phyloP scores from a whole-genome alignment of 2,797 vertebrate genomes.

The Chaetophractus vellerosus region DNA sequence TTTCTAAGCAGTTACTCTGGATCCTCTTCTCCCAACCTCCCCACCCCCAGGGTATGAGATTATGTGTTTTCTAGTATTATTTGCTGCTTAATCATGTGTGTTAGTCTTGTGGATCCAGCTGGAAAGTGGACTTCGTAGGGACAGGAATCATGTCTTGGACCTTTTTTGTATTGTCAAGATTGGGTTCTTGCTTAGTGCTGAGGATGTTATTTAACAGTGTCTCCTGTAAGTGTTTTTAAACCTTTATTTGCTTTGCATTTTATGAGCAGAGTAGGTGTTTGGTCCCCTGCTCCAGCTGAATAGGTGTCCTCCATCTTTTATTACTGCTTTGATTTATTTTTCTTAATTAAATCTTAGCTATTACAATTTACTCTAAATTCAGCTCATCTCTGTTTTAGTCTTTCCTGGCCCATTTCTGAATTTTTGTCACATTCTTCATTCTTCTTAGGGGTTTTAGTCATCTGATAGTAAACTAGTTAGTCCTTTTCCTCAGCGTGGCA shows the following conservation, averaged over 20 bases:
- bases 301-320: not conserved
- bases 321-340: not conserved
- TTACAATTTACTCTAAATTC: not conserved
- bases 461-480: conserved; percentile 67
- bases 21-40: not conserved
- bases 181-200: not conserved
- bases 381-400: not conserved
- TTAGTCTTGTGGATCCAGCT: not conserved
- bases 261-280: not conserved
- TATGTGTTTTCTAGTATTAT: not conserved
- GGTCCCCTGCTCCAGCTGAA: not conserved
- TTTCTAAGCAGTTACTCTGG: not conserved
- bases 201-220: not conserved
- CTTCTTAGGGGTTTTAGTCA: conserved; percentile 36
- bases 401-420: not conserved
- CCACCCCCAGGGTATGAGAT: not conserved
- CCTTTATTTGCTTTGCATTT: not conserved
- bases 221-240: not conserved
- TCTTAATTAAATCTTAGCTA: conserved; percentile 51
- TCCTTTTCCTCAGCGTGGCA: conserved; percentile 52
- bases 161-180: not conserved
- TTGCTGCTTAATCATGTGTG: not conserved
- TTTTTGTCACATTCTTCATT: conserved; percentile 31
- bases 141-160: not conserved
- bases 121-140: not conserved